Evolutionary conservation across 2,888 invertebrate genomes (phyloP).

Genomic region (Thereva nobilitata): DNA sequence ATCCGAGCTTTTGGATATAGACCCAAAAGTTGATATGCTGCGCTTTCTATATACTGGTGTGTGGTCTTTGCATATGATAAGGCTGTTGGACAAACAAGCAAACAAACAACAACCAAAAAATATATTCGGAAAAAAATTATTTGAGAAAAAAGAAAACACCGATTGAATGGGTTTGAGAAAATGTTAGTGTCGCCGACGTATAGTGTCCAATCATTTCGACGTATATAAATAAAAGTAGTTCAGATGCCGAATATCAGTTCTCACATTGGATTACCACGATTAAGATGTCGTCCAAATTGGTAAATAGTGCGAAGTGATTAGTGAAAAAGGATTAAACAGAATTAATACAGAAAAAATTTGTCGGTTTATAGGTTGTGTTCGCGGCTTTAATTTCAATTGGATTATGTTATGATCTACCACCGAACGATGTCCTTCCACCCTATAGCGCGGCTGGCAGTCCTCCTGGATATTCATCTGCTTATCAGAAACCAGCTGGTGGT

Average conservation of each 20-base stretch:
- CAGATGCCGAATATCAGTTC: constrained; percentile 10
- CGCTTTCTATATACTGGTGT: too few species aligned
- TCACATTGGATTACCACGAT: constrained; percentile 1
- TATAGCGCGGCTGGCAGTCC: neutral
- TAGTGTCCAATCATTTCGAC: constrained; percentile 3
- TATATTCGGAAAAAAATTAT: too few species aligned
- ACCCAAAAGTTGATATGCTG: too few species aligned
- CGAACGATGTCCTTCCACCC: constrained; percentile 22
- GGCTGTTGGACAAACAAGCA: too few species aligned
- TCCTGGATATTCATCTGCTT: neutral
- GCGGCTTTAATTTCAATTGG: constrained; percentile 1
- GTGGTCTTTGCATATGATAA: too few species aligned
- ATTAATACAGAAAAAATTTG: neutral
- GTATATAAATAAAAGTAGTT: constrained; percentile 32
- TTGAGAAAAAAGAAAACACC: too few species aligned
- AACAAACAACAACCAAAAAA: too few species aligned
- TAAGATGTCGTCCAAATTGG: constrained; percentile 21
- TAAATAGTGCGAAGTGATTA: constrained; percentile 1
- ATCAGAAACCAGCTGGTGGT: neutral
- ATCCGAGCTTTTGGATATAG: too few species aligned
- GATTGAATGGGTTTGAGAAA: too few species aligned
- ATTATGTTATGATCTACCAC: constrained; percentile 21
- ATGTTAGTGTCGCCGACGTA: neutral
- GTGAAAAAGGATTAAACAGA: neutral
- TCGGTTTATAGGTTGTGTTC: constrained; percentile 8